These are phyloP conservation scores for Leptobrachium leishanense DNA, from an alignment of 2,113 vertebrate species.

Conservation along the genomic window DNA sequence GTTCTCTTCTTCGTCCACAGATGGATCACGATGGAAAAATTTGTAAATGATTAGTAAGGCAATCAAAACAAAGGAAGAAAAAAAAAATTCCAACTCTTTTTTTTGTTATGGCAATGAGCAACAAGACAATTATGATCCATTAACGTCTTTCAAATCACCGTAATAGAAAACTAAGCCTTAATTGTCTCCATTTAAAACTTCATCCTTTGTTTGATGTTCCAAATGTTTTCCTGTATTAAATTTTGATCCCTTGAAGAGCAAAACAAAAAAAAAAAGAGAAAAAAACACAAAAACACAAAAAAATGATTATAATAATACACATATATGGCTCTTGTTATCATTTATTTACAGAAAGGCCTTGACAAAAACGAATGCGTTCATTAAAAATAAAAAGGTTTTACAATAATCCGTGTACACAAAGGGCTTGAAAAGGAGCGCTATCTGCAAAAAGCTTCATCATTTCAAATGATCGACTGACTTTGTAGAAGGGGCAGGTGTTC, in stretches of 20 bases:
- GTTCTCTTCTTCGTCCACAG: constrained; percentile 33
- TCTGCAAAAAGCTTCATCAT: constrained; percentile 65
- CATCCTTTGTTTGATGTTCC: constrained; percentile 78
- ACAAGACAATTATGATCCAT: constrained; percentile 67
- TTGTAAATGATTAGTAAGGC: constrained; percentile 36
- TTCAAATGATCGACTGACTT: constrained; percentile 71
- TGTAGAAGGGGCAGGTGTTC: constrained; percentile 76
- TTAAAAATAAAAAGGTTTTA: constrained; percentile 79
- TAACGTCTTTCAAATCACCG: constrained; percentile 76
- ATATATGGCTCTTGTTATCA: constrained; percentile 76
- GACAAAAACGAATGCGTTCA: constrained; percentile 78
- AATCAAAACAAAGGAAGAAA: constrained; percentile 23
- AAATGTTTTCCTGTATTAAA: constrained; percentile 75
- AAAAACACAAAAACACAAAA: constrained; percentile 40
- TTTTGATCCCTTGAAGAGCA: constrained; percentile 73
- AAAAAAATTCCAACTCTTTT: constrained; percentile 16
- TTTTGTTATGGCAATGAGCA: constrained; percentile 32
- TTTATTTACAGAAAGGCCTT: constrained; percentile 83
- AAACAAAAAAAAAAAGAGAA: constrained; percentile 33
- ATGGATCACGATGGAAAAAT: constrained; percentile 33
- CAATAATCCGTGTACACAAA: constrained; percentile 76
- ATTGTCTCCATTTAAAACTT: constrained; percentile 81
- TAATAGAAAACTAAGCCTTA: constrained; percentile 77
- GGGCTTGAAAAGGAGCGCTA: constrained; percentile 68
- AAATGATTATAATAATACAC: constrained; percentile 50